Conservation (phyloP, 2,888 invertebrate species). For the Drosophila parthenogenetica region DNA sequence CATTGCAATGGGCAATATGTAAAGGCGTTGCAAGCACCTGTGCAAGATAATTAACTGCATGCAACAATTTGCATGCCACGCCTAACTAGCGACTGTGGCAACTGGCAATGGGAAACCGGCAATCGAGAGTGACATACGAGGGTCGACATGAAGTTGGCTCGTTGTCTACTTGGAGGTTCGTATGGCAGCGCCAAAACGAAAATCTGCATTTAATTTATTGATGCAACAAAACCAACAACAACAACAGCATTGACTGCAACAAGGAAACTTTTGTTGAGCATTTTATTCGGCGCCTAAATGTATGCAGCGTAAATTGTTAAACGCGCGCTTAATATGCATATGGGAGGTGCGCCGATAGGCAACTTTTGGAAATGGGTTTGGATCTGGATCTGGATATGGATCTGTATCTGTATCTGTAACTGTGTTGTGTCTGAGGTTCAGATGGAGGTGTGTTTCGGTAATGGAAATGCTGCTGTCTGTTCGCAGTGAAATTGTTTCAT, state of each 20-base stretch:
- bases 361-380: constrained; percentile 1
- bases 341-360: constrained; percentile 26
- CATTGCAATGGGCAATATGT: constrained; percentile 22
- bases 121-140: constrained; percentile 58
- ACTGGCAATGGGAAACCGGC: constrained; percentile 25
- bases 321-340: constrained; percentile 78
- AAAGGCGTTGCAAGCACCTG: constrained; percentile 63
- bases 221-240: constrained; percentile 57
- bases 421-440: background rate
- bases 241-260: constrained; percentile 39
- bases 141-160: constrained; percentile 1
- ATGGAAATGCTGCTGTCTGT: constrained; percentile 27
- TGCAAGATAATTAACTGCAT: constrained; percentile 80
- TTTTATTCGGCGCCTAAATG: constrained; percentile 68
- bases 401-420: constrained; percentile 5
- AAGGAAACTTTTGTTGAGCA: constrained; percentile 52
- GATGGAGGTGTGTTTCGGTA: constrained; percentile 3
- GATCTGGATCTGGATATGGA: background rate
- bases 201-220: constrained; percentile 81
- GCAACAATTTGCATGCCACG: constrained; percentile 76
- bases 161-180: constrained; percentile 16
- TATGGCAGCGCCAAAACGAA: constrained; percentile 66
- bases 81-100: constrained; percentile 59
- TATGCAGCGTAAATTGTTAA: constrained; percentile 80
- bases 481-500: constrained; percentile 69